Percentiles rank a stretch among this genome's conserved stretches.
Evolutionary conservation across 2,113 vertebrate genomes (phyloP).

Genomic region (Haplochromis burtoni): DNA sequence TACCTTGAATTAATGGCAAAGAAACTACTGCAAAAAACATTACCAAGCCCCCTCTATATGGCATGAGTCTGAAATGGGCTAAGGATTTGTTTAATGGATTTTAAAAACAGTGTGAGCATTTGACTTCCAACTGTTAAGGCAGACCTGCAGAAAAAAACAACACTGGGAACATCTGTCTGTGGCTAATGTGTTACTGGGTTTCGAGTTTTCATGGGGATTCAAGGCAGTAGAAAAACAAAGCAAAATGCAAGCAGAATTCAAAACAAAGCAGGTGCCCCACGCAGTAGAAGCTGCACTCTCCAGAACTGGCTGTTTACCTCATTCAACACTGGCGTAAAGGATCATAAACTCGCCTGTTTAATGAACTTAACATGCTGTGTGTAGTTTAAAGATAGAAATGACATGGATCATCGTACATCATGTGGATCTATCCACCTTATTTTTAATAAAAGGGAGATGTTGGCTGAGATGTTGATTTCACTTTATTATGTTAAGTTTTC

Average conservation of each 20-base stretch:
- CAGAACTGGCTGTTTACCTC: background rate
- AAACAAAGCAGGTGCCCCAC: background rate
- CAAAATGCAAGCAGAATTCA: background rate
- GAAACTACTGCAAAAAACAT: background rate
- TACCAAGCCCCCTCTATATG: background rate
- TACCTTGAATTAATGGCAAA: background rate
- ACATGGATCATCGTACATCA: background rate
- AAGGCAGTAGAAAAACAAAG: background rate
- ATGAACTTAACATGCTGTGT: background rate
- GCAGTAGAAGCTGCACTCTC: background rate
- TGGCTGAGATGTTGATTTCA: background rate
- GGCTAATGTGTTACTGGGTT: background rate
- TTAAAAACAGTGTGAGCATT: conserved; percentile 6
- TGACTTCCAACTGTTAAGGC: conserved; percentile 21
- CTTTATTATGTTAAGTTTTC: background rate
- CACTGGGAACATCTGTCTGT: conserved; percentile 10
- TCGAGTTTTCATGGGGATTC: background rate
- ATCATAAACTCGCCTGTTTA: background rate
- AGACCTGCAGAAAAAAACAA: conserved; percentile 20
- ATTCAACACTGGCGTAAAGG: background rate
- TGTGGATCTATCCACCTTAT: background rate
- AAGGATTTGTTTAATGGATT: conserved; percentile 20
- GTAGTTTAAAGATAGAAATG: background rate
- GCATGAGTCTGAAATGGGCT: background rate
- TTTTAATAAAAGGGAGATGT: background rate